Base-by-base conservation (phyloP, 2,797 vertebrate genomes). In the Coendou prehensilis region DNA sequence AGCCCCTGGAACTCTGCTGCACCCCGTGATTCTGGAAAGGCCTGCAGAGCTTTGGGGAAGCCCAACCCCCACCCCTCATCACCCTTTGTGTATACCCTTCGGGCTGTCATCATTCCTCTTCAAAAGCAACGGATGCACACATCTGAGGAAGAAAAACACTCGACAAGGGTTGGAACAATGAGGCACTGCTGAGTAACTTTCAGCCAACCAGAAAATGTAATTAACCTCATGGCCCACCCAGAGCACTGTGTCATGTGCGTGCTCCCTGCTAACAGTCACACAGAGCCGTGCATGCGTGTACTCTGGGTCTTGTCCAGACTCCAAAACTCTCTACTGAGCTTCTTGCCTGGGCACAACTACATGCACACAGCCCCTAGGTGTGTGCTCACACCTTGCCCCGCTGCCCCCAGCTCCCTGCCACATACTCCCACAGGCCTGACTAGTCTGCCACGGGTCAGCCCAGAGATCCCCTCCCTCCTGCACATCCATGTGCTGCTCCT, bases 131-230 rank as follows among this genome's bases (percentile, higher is more conserved):
- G 2, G 83, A 81, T 52, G 76, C 26, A 71, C 84, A 94, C 87
- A 69, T 23, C 3, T 3, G 84, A 93, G 93, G 89, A 71, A 79
- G 64, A 79, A 88, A 84, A 78, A 87, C 76, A 81, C 47, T 75
- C 59, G 20, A 30, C 50, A 83, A n/a, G 33, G 18, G 71, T 2
- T 81, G 59, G 67, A 94, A 93, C 84, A 89, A 59, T 15, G 54
- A 94, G 78, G 81, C 0, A 4, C 80, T 0, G 26, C 92, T 41
- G 94, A 97, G 79, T 61, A 94, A 80, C 93, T 95, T 61, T 52
- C 81, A 85, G 87, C 78, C 93, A 71, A 86, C 92, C 93, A 86
- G 93, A 96, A 97, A 96, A 95, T 84, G 52, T 71, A 88, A 92
- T 92, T 83, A 85, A 88, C 89, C 88, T 57, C 67, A 13, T 18